Evolutionary conservation across 2,888 invertebrate species (phyloP), one percentile per base, ranked within the genome.

Genomic region (Sphecodes monilicornis): DNA sequence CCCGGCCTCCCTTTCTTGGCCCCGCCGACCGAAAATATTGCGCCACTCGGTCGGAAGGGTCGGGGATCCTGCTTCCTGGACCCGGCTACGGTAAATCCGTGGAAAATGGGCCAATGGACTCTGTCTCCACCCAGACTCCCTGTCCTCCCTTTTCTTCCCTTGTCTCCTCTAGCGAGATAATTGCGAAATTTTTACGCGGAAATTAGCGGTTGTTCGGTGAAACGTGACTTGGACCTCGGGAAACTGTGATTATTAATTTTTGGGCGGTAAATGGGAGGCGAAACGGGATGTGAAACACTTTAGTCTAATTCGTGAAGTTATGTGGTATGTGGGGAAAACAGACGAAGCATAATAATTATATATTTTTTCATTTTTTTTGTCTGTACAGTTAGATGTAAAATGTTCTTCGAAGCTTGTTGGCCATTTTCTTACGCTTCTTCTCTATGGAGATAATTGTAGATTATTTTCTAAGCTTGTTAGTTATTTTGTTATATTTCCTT

Each of bases 1-100:
- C 79, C 74, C 69, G 29, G 60, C 29, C 18, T 2, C 29, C 66
- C 32, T 29, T 69, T 41, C 39, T 26, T 69, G 54, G 36, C 72
- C 68, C 36, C 36, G n/a, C 41, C 43, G 26, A 29, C 66, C 46
- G 46, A 57, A 41, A 54, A 26, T 43, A 57, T 43, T 41, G 69
- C 46, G 64, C 43, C 75, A 75, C 64, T 29, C 13, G 73, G 57
- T 54, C 57, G 36, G 36, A 66, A 66, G 26, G 36, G n/a, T 29
- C 57, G 32, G 16, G 64, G 32, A 75, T 46, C 75, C 16, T n/a
- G 46, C 26, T 66, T 66, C 46, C 46, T 46, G 32, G 16, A 66
- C 66, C 36, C 16, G 66, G 32, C 1, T 18, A 39, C 57, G 16
- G 69, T 41, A 57, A 32, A 41, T 39, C 60, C 18, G 26, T 3